Conservation (phyloP, 2,113 vertebrate genomes). For the Morone chrysops region DNA sequence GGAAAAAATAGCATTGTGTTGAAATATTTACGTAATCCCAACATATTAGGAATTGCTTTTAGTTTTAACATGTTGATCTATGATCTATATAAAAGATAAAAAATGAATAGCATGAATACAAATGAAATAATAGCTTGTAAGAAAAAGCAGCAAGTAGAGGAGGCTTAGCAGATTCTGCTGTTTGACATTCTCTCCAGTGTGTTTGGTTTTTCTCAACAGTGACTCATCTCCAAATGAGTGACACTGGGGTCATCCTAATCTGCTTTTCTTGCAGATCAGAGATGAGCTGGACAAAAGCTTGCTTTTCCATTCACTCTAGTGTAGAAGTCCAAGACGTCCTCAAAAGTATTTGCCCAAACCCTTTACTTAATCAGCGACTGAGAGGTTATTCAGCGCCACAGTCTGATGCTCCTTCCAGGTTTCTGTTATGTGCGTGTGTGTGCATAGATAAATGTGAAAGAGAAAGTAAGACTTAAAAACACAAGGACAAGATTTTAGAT, state of each 20-base stretch:
- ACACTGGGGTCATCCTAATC: constrained; percentile 80
- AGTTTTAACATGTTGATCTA: not conserved
- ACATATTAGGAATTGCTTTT: not conserved
- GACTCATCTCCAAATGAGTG: constrained; percentile 83
- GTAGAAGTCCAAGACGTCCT: constrained; percentile 69
- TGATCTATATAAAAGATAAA: not conserved
- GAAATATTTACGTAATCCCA: constrained; percentile 3
- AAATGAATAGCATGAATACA: not conserved
- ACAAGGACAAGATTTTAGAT: not conserved
- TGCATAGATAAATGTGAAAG: not conserved
- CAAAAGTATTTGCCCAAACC: constrained; percentile 82
- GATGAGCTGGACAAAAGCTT: constrained; percentile 71
- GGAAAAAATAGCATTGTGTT: not conserved
- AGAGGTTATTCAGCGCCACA: constrained; percentile 69
- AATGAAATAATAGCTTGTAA: not conserved
- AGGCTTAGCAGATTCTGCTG: constrained; percentile 56
- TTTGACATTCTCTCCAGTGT: constrained; percentile 81
- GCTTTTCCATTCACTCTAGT: constrained; percentile 60
- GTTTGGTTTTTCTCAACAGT: constrained; percentile 80
- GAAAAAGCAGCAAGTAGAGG: constrained; percentile 14
- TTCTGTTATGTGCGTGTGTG: constrained; percentile 7
- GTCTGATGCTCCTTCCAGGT: constrained; percentile 48
- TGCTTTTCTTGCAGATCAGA: constrained; percentile 79
- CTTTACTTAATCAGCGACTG: constrained; percentile 74
- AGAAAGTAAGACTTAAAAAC: not conserved